Conservation (phyloP, 2,113 vertebrate genomes). For the Erinaceus europaeus region DNA sequence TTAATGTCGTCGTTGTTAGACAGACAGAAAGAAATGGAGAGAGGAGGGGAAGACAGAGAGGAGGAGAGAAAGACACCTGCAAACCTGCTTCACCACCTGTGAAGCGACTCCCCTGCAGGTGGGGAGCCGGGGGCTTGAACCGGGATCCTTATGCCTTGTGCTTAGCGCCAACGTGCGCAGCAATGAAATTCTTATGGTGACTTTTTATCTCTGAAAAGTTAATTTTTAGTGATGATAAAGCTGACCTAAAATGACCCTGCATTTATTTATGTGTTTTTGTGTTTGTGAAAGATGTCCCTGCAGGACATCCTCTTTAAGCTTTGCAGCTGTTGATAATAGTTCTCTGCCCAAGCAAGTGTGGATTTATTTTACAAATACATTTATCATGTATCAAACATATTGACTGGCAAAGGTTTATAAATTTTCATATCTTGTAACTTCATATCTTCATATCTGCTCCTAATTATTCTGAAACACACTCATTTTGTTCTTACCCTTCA, state of each 20-base stretch:
- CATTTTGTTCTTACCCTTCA: not conserved
- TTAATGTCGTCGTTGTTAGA: too few species aligned
- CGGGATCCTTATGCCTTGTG: too few species aligned
- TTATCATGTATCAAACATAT: constrained; percentile 64
- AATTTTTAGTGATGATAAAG: constrained; percentile 59
- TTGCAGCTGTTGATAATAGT: constrained; percentile 66
- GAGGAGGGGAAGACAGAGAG: too few species aligned
- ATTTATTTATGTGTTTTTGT: constrained; percentile 61
- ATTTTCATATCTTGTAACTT: constrained; percentile 53
- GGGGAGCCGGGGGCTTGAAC: too few species aligned
- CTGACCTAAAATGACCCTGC: constrained; percentile 67
- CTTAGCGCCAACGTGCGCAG: too few species aligned
- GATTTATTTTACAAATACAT: constrained; percentile 64
- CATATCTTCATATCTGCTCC: constrained; percentile 60
- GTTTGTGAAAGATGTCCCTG: constrained; percentile 69
- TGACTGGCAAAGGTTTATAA: constrained; percentile 61
- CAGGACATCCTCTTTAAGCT: constrained; percentile 65
- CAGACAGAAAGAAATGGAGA: too few species aligned
- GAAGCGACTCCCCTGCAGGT: too few species aligned
- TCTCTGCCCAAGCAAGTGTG: constrained; percentile 66
- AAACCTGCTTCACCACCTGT: too few species aligned
- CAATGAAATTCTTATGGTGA: constrained; percentile 45
- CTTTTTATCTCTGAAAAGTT: constrained; percentile 45
- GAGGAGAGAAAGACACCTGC: too few species aligned
- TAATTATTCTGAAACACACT: constrained; percentile 58